Conservation (phyloP, 2,888 invertebrate species). For the Mythimna ferrago region DNA sequence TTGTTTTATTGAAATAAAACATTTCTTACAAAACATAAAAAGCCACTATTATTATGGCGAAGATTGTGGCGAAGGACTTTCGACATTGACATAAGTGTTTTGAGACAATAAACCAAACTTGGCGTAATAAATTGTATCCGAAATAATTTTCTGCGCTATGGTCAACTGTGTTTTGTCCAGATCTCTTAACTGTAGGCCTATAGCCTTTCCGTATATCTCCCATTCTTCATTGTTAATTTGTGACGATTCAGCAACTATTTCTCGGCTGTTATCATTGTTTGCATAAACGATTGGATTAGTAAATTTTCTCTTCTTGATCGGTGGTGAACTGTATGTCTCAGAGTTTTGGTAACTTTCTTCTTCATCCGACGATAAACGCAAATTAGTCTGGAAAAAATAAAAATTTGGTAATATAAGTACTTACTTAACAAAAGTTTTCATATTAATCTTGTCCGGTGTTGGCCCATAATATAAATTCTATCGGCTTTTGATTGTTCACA, state of each 20-base stretch:
- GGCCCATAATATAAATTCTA: no score
- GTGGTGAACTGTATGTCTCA: conserved; percentile 12
- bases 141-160: conserved; percentile 38
- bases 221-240: conserved; percentile 29
- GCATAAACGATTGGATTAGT: conserved; percentile 27
- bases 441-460: no score
- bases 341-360: conserved; percentile 30
- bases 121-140: conserved; percentile 34
- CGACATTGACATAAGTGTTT: conserved; percentile 33
- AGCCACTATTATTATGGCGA: background rate
- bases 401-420: no score
- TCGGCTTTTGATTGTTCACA: no score
- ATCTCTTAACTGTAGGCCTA: conserved; percentile 36
- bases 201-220: conserved; percentile 33
- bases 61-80: background rate
- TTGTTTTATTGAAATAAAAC: conserved; percentile 5
- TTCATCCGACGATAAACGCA: conserved; percentile 13
- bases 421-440: no score
- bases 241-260: background rate
- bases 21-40: background rate
- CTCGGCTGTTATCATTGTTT: background rate
- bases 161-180: conserved; percentile 30
- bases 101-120: conserved; percentile 39
- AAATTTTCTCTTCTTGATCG: conserved; percentile 9
- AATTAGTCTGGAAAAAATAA: no score